Evolutionary conservation across 1,140 invertebrate species (phyloP).

Genomic region (Linepithema humile): DNA sequence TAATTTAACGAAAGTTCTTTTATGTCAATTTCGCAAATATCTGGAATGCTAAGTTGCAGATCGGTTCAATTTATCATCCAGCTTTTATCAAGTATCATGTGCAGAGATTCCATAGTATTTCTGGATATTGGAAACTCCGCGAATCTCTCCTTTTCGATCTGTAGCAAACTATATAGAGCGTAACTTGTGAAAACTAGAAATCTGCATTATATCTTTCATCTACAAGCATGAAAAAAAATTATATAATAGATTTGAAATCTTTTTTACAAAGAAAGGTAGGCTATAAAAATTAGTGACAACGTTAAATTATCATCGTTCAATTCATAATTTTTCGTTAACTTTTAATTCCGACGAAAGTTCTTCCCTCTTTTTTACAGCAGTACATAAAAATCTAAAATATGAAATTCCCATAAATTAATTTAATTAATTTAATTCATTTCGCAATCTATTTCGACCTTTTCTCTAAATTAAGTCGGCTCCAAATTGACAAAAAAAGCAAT

Average conservation of each 20-base stretch:
- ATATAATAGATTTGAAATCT: background rate
- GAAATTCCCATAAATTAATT: background rate
- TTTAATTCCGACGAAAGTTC: background rate
- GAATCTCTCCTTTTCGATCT: background rate
- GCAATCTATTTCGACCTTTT: background rate
- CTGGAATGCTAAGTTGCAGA: background rate
- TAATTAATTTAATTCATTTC: too few species aligned
- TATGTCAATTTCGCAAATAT: background rate
- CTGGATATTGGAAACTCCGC: background rate
- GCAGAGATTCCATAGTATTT: background rate
- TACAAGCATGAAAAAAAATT: background rate
- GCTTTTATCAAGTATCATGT: background rate
- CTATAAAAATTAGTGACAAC: background rate
- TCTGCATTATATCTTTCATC: background rate
- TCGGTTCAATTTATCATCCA: background rate
- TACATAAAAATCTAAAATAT: background rate
- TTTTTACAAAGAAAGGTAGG: background rate
- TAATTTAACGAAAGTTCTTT: constrained; percentile 3
- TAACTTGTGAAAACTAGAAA: background rate
- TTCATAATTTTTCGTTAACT: background rate
- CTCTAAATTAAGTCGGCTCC: background rate
- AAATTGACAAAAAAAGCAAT: background rate
- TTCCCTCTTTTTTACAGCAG: background rate
- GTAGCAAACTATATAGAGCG: background rate
- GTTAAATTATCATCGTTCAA: background rate